Evolutionary conservation across 1,140 invertebrate species (phyloP), one percentile per base, ranked within the genome.

Genomic region (Bombus haemorrhoidalis): DNA sequence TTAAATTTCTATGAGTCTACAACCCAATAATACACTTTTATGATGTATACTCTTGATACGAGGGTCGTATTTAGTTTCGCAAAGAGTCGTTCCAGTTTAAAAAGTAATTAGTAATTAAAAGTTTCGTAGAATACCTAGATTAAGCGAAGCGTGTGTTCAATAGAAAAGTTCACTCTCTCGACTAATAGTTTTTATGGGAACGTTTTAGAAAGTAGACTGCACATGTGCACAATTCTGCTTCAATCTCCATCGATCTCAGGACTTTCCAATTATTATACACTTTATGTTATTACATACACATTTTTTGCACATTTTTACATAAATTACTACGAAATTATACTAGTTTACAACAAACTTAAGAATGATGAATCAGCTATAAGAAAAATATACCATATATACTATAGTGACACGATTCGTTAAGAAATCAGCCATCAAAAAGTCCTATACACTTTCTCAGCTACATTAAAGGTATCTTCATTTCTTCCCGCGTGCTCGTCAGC

Each of bases 161-260:
- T 53, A 34, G 32, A 53, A 34, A 53, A 53, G 39, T 74, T 32
- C 53, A 34, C 34, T 74, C 22, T 32, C 41, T 22, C n/a, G 73
- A 74, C 18, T 34, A 34, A 34, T 43, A 25, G 43, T 34, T 74
- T 74, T 74, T 74, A 53, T 53, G 73, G 43, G 25, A 28, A 34
- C 43, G 15, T 47, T 74, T 34, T 32, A 32, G 43, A 53, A 34
- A 53, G 22, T 53, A n/a, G 43, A 53, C 18, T 34, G 73, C 73
- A 74, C 73, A 53, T 37, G 73, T 53, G 73, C 43, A 12, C n/a
- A 9, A 9, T 18, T 25, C 73, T 74, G 25, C 73, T 74, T 53
- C 73, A 74, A 53, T 74, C 34, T 74, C n/a, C 43, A 74, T 74
- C n/a, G 73, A n/a, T 34, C 43, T n/a, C 43, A 9, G 41, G 22